Evolutionary conservation across 2,888 invertebrate genomes (phyloP).

Genomic region (Strigamia crassipes): DNA sequence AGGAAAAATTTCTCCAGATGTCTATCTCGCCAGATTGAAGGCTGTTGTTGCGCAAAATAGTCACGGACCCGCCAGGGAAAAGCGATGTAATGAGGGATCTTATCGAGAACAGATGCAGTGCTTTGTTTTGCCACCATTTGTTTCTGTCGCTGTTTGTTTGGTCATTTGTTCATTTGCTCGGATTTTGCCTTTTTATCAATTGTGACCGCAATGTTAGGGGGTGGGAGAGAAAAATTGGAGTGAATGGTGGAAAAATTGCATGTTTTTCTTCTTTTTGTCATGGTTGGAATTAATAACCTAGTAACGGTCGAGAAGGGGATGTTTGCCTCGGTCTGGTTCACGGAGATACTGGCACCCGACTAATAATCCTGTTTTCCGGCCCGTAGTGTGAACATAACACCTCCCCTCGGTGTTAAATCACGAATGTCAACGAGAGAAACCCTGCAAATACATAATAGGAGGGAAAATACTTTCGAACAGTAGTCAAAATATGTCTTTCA

Average conservation of each 20-base stretch:
- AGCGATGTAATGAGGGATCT: conserved; percentile 1
- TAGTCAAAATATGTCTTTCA: background rate
- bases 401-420: conserved; percentile 22
- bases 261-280: conserved; percentile 9
- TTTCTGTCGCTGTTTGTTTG: background rate
- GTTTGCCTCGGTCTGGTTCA: conserved; percentile 41
- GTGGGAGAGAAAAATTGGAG: background rate
- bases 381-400: conserved; percentile 35
- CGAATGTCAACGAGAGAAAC: conserved; percentile 12
- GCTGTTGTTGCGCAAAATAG: conserved; percentile 22
- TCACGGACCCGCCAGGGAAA: conserved; percentile 31
- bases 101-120: conserved; percentile 12
- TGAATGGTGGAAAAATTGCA: background rate
- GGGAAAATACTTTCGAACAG: background rate
- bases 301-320: conserved; percentile 36
- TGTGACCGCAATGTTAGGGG: background rate
- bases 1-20: conserved; percentile 18
- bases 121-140: conserved; percentile 39
- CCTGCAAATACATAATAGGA: background rate
- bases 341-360: conserved; percentile 39
- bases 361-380: conserved; percentile 44
- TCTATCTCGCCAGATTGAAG: conserved; percentile 18
- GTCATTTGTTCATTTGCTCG: conserved; percentile 1
- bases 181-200: background rate
- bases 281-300: conserved; percentile 39